Evolutionary conservation across 2,113 vertebrate genomes (phyloP).

Genomic region (Varanus salvator): DNA sequence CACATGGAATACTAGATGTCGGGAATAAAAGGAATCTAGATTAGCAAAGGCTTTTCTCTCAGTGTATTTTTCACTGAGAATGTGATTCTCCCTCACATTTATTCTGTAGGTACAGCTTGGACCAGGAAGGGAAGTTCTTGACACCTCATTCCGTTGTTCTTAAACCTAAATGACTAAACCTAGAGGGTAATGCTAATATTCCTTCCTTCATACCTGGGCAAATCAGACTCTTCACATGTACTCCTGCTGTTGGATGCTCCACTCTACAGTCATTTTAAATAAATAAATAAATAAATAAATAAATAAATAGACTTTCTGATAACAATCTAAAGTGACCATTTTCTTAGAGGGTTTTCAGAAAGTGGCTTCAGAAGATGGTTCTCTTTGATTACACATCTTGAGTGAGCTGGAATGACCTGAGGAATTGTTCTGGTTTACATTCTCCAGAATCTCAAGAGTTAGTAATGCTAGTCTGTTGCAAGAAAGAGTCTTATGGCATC

Average conservation of each 20-base stretch:
- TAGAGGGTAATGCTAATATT: neutral
- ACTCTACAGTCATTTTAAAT: neutral
- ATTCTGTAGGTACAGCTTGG: no score
- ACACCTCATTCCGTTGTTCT: neutral
- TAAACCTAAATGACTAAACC: neutral
- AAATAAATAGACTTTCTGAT: neutral
- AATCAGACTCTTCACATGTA: neutral
- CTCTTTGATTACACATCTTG: slow-evolving; percentile 4
- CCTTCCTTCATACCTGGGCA: neutral
- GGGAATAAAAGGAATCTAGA: no score
- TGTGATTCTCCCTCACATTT: no score
- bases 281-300: neutral
- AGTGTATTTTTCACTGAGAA: no score
- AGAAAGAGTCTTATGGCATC: neutral
- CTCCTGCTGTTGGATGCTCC: neutral
- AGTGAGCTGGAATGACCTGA: neutral
- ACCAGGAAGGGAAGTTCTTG: no score
- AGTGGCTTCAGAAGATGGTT: neutral
- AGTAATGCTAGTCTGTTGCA: neutral
- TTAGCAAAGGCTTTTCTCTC: no score
- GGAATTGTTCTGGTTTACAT: neutral
- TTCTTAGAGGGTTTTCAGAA: neutral
- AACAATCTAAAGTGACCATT: neutral
- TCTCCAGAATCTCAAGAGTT: neutral
- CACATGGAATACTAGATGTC: neutral